Percentiles rank a stretch among this genome's conserved stretches.
Conservation (phyloP, 2,888 invertebrate species). For the Fragum fragum region DNA sequence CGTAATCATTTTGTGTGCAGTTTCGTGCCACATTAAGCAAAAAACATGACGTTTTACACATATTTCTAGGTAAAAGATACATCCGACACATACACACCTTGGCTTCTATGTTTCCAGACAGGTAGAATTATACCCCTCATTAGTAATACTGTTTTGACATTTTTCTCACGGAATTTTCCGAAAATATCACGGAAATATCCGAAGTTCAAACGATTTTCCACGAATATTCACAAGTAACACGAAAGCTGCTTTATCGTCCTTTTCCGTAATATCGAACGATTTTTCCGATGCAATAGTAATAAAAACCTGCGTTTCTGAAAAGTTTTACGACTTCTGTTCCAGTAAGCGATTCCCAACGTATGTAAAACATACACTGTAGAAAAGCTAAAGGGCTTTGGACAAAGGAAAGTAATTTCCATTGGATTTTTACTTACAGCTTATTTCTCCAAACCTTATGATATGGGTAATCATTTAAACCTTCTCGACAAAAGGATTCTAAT, state of each 20-base stretch:
- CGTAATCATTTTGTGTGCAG: constrained; percentile 70
- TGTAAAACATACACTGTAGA: neutral
- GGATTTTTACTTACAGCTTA: no score
- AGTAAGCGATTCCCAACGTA: neutral
- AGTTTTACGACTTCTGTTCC: neutral
- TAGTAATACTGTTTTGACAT: constrained; percentile 17
- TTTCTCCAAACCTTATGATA: no score
- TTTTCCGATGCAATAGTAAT: neutral
- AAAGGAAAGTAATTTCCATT: no score
- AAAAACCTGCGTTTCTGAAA: constrained; percentile 6
- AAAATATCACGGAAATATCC: neutral
- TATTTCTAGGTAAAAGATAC: constrained; percentile 35
- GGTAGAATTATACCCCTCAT: constrained; percentile 24
- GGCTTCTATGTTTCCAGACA: constrained; percentile 16
- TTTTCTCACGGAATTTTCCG: neutral
- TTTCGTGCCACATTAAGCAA: constrained; percentile 54
- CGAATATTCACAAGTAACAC: neutral
- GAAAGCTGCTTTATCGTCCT: neutral
- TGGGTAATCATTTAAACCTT: no score
- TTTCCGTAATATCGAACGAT: constrained; percentile 3
- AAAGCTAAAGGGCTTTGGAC: no score
- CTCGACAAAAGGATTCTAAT: no score
- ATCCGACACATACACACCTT: constrained; percentile 14
- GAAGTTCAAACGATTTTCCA: neutral
- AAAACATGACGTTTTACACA: constrained; percentile 27